Percentiles rank a stretch among this genome's conserved stretches.
Conservation (phyloP, 2,888 invertebrate genomes). For the Trilocha varians region DNA sequence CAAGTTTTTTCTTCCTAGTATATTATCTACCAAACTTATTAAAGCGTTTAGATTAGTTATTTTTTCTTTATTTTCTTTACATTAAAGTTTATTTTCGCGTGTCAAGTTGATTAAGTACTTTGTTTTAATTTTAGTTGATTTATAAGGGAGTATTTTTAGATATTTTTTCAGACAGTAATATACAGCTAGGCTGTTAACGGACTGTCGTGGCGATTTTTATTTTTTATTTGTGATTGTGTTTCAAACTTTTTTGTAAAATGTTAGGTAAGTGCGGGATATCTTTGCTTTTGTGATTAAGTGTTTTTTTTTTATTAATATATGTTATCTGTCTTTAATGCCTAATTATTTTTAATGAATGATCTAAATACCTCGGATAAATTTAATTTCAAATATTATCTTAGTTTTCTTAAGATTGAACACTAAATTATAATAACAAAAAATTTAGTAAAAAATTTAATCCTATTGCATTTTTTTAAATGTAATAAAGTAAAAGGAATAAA, state of each 20-base stretch:
- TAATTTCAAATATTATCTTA: no score
- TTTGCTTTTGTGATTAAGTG: conserved; percentile 3
- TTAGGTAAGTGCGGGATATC: neutral
- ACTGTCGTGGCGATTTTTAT: neutral
- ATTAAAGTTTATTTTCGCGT: neutral
- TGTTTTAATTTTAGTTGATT: neutral
- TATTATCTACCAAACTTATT: neutral
- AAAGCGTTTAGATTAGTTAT: neutral
- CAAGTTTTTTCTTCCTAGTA: conserved; percentile 1
- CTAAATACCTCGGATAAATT: no score
- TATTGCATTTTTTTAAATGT: no score
- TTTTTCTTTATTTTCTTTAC: neutral
- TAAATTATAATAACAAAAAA: no score
- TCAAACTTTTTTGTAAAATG: neutral
- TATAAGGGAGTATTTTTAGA: neutral
- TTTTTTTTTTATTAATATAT: neutral
- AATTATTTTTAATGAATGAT: no score
- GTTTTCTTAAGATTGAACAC: no score
- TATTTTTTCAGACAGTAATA: conserved; percentile 6
- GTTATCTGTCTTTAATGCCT: no score
- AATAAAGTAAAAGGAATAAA: no score
- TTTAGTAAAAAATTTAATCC: no score
- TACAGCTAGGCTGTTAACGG: conserved; percentile 6
- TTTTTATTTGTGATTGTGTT: neutral
- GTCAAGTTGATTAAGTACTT: neutral